Evolutionary conservation across 2,113 vertebrate genomes (phyloP).

Genomic region (Cyprinodon variegatus): DNA sequence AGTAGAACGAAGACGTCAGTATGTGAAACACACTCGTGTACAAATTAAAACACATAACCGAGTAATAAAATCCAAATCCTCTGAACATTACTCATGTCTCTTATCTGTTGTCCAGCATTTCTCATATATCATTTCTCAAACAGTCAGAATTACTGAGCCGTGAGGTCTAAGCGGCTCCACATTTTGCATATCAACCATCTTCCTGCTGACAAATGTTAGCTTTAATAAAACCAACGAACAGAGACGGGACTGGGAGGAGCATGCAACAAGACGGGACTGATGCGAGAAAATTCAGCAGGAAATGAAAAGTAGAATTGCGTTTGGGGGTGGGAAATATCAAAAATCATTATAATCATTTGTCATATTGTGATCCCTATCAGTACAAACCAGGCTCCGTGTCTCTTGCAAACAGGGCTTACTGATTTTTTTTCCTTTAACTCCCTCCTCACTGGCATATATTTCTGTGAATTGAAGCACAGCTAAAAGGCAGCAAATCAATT

Average conservation of each 20-base stretch:
- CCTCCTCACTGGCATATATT: slow-evolving; percentile 6
- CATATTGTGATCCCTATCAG: slow-evolving; percentile 74
- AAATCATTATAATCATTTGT: slow-evolving; percentile 81
- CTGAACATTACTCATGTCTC: slow-evolving; percentile 79
- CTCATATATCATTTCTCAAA: slow-evolving; percentile 80
- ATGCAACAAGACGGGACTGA: slow-evolving; percentile 61
- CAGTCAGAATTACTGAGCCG: slow-evolving; percentile 82
- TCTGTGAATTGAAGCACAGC: slow-evolving; percentile 3
- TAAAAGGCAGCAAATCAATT: slow-evolving; percentile 1
- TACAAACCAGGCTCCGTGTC: slow-evolving; percentile 40
- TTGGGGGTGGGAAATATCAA: slow-evolving; percentile 59
- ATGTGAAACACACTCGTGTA: slow-evolving; percentile 45
- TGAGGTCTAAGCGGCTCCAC: slow-evolving; percentile 79
- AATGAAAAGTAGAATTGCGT: slow-evolving; percentile 85
- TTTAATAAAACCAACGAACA: slow-evolving; percentile 83
- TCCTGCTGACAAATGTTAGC: slow-evolving; percentile 82
- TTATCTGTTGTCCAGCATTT: slow-evolving; percentile 89
- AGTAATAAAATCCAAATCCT: slow-evolving; percentile 75
- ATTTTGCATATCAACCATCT: slow-evolving; percentile 92
- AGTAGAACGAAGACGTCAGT: slow-evolving; percentile 31
- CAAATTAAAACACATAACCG: slow-evolving; percentile 75
- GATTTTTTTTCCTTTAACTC: slow-evolving; percentile 27
- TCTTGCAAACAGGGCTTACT: slow-evolving; percentile 23
- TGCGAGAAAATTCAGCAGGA: slow-evolving; percentile 79
- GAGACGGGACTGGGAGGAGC: slow-evolving; percentile 53